A percentile compares a stretch with the other conserved stretches of the same genome.
phyloP scores from a whole-genome alignment of 2,113 vertebrate genomes.

The Nettapus auritus region DNA sequence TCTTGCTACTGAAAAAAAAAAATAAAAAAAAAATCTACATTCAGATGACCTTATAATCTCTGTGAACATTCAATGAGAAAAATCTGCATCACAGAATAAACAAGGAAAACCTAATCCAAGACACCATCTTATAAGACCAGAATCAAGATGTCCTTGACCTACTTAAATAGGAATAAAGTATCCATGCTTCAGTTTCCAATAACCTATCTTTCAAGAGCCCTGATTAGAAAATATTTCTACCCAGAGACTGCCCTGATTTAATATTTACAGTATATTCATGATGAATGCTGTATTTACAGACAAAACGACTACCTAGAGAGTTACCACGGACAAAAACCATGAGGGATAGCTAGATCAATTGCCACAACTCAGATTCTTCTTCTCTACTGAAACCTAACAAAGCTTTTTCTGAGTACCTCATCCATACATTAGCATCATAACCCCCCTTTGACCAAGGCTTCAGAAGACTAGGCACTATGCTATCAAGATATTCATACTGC shows the following conservation, averaged over 20 bases:
- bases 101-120: neutral
- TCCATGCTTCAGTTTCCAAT: neutral
- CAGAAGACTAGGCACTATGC: neutral
- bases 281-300: neutral
- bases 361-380: neutral
- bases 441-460: fast-evolving
- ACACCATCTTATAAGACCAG: neutral
- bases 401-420: neutral
- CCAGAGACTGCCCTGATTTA: neutral
- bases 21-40: too few relatives aligned
- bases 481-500: neutral
- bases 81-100: neutral
- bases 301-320: neutral
- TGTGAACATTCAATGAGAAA: neutral
- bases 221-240: neutral
- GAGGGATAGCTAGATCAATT: neutral
- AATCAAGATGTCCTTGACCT: neutral
- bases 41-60: neutral
- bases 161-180: neutral
- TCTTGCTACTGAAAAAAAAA: neutral
- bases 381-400: neutral
- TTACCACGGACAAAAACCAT: neutral
- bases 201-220: neutral
- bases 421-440: fast-evolving
- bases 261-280: neutral